Percentiles rank a stretch among this genome's conserved stretches.
Conservation (phyloP, 1,140 invertebrate species). For the Spodoptera litura region DNA sequence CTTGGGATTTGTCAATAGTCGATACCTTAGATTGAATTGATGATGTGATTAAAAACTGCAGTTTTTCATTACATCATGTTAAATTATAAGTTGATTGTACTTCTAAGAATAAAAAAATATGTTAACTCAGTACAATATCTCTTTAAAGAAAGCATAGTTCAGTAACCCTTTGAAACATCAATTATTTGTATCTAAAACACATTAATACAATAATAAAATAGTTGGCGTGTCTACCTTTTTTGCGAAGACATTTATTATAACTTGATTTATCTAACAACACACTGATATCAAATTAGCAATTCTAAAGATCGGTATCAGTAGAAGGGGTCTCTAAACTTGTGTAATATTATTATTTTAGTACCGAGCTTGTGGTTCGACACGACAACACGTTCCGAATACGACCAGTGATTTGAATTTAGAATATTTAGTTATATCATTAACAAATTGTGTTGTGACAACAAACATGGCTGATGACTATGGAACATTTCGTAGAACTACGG, state of each 20-base stretch:
- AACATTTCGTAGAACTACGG: neutral
- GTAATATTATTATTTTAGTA: neutral
- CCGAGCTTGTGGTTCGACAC: slow-evolving; percentile 2
- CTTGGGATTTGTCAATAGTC: too few relatives aligned
- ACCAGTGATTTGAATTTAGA: slow-evolving; percentile 11
- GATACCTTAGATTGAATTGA: too few relatives aligned
- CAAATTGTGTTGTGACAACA: neutral
- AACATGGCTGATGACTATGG: slow-evolving; percentile 18
- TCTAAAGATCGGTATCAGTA: neutral
- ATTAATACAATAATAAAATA: neutral
- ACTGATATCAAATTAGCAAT: neutral
- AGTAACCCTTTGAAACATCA: neutral
- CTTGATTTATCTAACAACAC: neutral
- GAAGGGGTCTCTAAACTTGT: neutral
- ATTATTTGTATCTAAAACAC: too few relatives aligned
- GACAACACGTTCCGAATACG: neutral
- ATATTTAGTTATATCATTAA: slow-evolving; percentile 9
- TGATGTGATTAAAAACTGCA: too few relatives aligned
- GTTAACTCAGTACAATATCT: too few relatives aligned
- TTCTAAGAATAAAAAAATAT: too few relatives aligned
- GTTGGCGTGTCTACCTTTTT: neutral
- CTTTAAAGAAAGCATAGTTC: too few relatives aligned
- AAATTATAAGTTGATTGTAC: too few relatives aligned
- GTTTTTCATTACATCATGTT: too few relatives aligned
- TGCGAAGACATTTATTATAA: neutral